Conservation (phyloP, 2,888 invertebrate species). For the Tetramorium bicarinatum region DNA sequence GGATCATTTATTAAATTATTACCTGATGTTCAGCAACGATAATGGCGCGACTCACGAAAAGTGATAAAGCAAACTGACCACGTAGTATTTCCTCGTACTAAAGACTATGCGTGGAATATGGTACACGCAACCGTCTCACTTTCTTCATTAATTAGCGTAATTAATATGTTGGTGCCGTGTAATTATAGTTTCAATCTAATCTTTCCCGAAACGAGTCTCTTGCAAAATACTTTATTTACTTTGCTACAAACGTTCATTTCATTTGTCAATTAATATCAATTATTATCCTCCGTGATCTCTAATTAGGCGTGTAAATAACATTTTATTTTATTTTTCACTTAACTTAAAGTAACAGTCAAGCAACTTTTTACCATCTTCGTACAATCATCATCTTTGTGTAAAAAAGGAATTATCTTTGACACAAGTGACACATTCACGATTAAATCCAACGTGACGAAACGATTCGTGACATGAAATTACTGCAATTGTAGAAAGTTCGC, state of each 20-base stretch:
- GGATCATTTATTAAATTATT: constrained; percentile 20
- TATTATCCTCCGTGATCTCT: neutral
- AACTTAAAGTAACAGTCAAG: neutral
- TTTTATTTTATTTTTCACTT: constrained; percentile 20
- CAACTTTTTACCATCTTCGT: neutral
- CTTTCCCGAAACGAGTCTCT: neutral
- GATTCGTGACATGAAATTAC: constrained; percentile 21
- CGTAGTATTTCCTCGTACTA: neutral
- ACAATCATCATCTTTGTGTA: neutral
- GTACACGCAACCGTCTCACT: neutral
- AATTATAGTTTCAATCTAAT: neutral
- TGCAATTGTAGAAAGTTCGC: constrained; percentile 43
- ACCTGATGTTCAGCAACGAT: neutral
- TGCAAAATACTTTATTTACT: neutral
- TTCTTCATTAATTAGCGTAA: constrained; percentile 24
- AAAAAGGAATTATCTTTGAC: neutral
- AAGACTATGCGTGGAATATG: neutral
- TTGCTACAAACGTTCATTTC: neutral
- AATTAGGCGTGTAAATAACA: neutral
- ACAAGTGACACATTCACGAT: constrained; percentile 1
- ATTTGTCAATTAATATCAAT: neutral
- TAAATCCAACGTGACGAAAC: constrained; percentile 19
- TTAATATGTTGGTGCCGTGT: neutral
- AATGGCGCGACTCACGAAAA: constrained; percentile 3
- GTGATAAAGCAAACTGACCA: neutral